These are phyloP conservation scores for Solenodon paradoxus DNA, from an alignment of 2,113 vertebrate species.

Conservation along the genomic window DNA sequence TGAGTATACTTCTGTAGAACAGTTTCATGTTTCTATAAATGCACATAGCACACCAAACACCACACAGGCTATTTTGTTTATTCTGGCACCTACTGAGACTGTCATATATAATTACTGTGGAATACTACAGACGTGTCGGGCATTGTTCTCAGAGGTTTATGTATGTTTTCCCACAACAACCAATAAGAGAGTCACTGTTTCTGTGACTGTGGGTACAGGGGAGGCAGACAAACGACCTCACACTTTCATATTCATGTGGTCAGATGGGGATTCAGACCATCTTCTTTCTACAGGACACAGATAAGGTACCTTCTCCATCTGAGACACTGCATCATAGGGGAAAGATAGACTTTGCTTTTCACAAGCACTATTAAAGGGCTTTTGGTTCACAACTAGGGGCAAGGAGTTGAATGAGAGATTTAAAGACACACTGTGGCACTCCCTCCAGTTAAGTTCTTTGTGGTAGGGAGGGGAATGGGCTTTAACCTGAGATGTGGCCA, in stretches of 20 bases:
- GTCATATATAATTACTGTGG: background rate
- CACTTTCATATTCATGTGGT: background rate
- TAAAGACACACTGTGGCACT: too few relatives aligned
- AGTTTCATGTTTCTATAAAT: too few relatives aligned
- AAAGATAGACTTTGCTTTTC: background rate
- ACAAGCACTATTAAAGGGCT: background rate
- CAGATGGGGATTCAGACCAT: background rate
- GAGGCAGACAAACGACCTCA: background rate
- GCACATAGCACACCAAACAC: too few relatives aligned
- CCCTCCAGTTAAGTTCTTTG: too few relatives aligned
- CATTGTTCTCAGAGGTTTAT: background rate
- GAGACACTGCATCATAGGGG: background rate
- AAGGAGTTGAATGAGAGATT: too few relatives aligned
- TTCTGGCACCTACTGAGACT: too few relatives aligned
- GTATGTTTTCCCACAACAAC: background rate
- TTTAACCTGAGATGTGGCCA: too few relatives aligned
- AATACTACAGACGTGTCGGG: background rate
- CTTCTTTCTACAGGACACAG: background rate
- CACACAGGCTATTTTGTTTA: too few relatives aligned
- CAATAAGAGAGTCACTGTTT: background rate
- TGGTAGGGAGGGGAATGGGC: too few relatives aligned
- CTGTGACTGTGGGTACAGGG: too few relatives aligned
- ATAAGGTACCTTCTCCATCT: background rate
- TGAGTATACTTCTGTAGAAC: too few relatives aligned
- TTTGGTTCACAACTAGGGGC: too few relatives aligned